A percentile compares a stretch with the other conserved stretches of the same genome.
These are phyloP conservation scores for Allygus modestus DNA, from an alignment of 2,888 invertebrate genomes.

Conservation along the genomic window DNA sequence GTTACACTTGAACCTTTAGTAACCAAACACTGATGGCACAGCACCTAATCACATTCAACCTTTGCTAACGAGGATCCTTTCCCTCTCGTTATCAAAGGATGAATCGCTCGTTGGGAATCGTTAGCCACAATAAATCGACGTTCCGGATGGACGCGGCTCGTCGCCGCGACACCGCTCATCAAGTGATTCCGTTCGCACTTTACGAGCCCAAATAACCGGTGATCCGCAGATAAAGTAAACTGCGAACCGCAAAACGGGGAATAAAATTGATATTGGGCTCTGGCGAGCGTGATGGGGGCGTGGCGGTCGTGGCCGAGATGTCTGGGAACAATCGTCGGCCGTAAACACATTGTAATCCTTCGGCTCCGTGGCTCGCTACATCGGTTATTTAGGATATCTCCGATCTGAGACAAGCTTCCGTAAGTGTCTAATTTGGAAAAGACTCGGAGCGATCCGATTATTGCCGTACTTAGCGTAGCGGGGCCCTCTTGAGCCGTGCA, in stretches of 20 bases:
- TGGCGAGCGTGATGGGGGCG: slow-evolving; percentile 50
- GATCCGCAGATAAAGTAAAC: slow-evolving; percentile 55
- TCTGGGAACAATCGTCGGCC: slow-evolving; percentile 46
- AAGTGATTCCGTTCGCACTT: slow-evolving; percentile 53
- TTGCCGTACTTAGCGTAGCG: slow-evolving; percentile 52
- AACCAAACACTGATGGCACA: too few species aligned
- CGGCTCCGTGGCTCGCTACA: slow-evolving; percentile 17
- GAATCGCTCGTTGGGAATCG: not conserved
- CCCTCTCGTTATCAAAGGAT: slow-evolving; percentile 19
- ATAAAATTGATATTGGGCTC: slow-evolving; percentile 53
- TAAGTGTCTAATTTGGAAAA: slow-evolving; percentile 62
- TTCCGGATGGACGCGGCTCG: slow-evolving; percentile 26
- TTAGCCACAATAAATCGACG: slow-evolving; percentile 33
- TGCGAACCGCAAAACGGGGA: slow-evolving; percentile 38
- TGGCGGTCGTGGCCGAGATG: slow-evolving; percentile 30
- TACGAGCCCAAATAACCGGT: slow-evolving; percentile 54
- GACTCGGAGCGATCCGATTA: slow-evolving; percentile 50
- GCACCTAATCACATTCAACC: slow-evolving; percentile 12
- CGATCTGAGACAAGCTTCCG: slow-evolving; percentile 63
- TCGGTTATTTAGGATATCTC: slow-evolving; percentile 63
- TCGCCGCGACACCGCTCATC: slow-evolving; percentile 32
- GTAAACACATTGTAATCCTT: slow-evolving; percentile 51
- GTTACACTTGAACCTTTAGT: too few species aligned
- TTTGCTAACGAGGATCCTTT: slow-evolving; percentile 22
- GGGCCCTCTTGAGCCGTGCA: not conserved